These are phyloP conservation scores for Mycteria americana DNA, from an alignment of 2,797 vertebrate genomes.

Conservation along the genomic window DNA sequence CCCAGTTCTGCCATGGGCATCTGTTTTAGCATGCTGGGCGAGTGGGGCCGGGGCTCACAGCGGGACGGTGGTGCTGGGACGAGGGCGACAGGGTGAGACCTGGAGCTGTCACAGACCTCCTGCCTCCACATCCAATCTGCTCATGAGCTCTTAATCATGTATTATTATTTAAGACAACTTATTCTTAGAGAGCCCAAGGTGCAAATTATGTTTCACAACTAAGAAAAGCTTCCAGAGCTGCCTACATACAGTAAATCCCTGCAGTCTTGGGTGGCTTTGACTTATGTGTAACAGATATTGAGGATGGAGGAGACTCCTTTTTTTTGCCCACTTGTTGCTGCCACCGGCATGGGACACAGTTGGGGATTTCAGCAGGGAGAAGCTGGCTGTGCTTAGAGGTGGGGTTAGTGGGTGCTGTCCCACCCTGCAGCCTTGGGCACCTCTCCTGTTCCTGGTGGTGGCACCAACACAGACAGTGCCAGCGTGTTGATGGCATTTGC, in stretches of 20 bases:
- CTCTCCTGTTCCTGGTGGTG: not conserved
- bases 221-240: slow-evolving; percentile 26
- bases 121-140: slow-evolving; percentile 26
- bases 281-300: not conserved
- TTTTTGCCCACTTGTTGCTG: not conserved
- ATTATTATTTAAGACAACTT: slow-evolving; percentile 53
- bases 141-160: slow-evolving; percentile 43
- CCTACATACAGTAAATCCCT: not conserved
- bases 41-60: fast-evolving
- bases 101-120: slow-evolving; percentile 1
- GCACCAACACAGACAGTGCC: not conserved
- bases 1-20: fast-evolving
- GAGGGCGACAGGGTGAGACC: not conserved
- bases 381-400: not conserved
- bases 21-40: not conserved
- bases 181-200: slow-evolving; percentile 60
- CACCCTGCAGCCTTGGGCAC: not conserved
- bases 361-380: not conserved
- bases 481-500: not conserved
- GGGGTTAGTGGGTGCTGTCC: not conserved
- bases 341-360: not conserved
- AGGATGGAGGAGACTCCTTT: not conserved
- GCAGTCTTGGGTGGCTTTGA: not conserved
- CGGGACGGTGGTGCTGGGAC: not conserved
- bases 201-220: slow-evolving; percentile 57